Conservation (phyloP, 2,113 vertebrate species). For the Azemiops feae region DNA sequence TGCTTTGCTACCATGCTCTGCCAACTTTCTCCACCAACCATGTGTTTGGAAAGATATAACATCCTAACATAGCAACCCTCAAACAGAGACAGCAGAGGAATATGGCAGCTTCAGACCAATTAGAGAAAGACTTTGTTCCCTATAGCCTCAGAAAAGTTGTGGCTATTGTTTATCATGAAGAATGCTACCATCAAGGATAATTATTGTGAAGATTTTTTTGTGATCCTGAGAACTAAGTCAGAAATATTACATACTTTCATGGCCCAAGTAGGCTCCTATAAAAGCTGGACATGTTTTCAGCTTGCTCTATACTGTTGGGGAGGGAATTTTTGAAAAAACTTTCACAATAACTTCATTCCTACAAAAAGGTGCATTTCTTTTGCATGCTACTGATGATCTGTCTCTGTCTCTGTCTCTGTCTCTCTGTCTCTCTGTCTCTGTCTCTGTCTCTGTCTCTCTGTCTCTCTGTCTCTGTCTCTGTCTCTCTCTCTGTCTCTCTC, state of each 20-base stretch:
- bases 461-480: conserved; percentile 22
- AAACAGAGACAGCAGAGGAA: neutral
- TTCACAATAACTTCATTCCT: conserved; percentile 1
- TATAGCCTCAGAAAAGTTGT: neutral
- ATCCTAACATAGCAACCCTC: neutral
- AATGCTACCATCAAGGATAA: neutral
- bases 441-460: too few species aligned
- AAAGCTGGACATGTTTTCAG: neutral
- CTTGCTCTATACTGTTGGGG: neutral
- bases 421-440: neutral
- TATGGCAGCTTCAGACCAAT: neutral
- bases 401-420: conserved; percentile 18
- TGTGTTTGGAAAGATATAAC: neutral
- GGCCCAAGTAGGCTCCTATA: too few species aligned
- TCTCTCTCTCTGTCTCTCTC: conserved; percentile 9
- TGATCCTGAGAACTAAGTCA: neutral
- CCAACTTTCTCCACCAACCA: neutral
- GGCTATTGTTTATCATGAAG: neutral
- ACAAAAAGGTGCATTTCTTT: neutral
- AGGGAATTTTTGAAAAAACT: neutral
- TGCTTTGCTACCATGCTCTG: neutral
- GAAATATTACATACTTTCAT: neutral
- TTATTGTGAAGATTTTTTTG: neutral
- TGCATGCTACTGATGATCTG: neutral
- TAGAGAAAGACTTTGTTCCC: neutral